phyloP scores from a whole-genome alignment of 2,888 invertebrate genomes.

The Drosophila borealis region DNA sequence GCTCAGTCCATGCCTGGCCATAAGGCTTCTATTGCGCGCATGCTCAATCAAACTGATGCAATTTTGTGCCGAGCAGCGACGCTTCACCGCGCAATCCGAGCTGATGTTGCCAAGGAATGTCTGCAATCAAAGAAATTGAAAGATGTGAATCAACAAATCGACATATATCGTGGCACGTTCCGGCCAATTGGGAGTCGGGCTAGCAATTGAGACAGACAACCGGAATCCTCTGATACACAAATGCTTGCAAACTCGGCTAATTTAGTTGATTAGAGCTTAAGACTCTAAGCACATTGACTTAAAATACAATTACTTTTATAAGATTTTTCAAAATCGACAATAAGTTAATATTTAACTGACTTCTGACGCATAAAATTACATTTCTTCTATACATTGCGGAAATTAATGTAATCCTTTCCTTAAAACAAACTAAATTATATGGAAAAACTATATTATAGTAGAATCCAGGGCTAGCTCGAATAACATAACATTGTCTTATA shows the following conservation, averaged over 20 bases:
- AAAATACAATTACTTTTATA: background rate
- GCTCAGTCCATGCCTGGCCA: slow-evolving; percentile 85
- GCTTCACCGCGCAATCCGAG: slow-evolving; percentile 89
- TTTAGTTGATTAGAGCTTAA: background rate
- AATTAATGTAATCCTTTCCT: too few relatives aligned
- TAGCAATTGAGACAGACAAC: background rate
- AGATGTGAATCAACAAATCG: slow-evolving; percentile 43
- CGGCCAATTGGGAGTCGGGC: slow-evolving; percentile 25
- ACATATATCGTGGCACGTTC: slow-evolving; percentile 12
- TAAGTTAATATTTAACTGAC: too few relatives aligned
- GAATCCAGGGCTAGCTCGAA: too few relatives aligned
- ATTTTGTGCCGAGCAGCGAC: slow-evolving; percentile 93
- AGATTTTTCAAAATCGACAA: too few relatives aligned
- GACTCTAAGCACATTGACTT: background rate
- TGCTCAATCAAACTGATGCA: slow-evolving; percentile 92
- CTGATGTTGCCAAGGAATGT: slow-evolving; percentile 85
- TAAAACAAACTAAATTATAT: too few relatives aligned
- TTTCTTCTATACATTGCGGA: too few relatives aligned
- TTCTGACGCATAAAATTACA: too few relatives aligned
- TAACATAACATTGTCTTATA: too few relatives aligned
- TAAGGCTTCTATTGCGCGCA: slow-evolving; percentile 89
- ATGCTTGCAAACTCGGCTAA: slow-evolving; percentile 6
- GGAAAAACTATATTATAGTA: too few relatives aligned
- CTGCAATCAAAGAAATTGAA: slow-evolving; percentile 63
- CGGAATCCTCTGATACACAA: slow-evolving; percentile 7